These are phyloP conservation scores for Brachionus koreanus DNA, from an alignment of 1,140 invertebrate species.

Conservation along the genomic window DNA sequence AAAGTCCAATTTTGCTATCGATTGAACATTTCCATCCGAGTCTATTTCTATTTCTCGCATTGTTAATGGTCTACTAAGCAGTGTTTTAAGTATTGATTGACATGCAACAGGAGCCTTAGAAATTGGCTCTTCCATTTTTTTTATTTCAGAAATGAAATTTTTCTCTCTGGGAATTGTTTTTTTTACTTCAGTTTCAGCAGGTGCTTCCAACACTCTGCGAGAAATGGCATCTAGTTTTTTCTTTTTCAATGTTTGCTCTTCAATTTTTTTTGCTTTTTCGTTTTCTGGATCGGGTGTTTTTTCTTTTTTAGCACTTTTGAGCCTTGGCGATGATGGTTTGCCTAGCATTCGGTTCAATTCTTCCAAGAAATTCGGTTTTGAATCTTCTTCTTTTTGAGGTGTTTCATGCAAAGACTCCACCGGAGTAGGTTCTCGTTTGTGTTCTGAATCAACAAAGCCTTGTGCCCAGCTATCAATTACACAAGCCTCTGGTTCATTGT, in stretches of 20 bases:
- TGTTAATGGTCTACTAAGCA: conserved; percentile 12
- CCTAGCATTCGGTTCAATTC: conserved; percentile 30
- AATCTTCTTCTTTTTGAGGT: neutral
- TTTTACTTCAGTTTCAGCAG: neutral
- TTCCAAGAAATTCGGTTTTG: neutral
- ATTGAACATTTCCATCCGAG: conserved; percentile 22
- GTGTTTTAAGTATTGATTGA: conserved; percentile 20
- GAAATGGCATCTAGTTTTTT: conserved; percentile 9
- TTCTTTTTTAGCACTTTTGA: conserved; percentile 1
- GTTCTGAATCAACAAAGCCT: conserved; percentile 50
- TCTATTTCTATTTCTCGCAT: conserved; percentile 37
- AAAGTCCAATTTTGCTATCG: conserved; percentile 10
- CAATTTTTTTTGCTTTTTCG: neutral
- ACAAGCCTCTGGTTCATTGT: conserved; percentile 56
- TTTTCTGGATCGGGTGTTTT: neutral
- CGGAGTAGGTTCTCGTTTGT: neutral
- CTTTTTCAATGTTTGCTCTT: conserved; percentile 7
- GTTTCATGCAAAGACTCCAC: neutral
- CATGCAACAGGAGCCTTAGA: conserved; percentile 34
- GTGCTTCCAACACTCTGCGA: neutral
- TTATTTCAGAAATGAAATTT: conserved; percentile 20
- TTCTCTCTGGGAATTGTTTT: conserved; percentile 12
- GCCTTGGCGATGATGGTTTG: neutral
- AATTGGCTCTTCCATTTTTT: conserved; percentile 39
- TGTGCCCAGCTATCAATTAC: conserved; percentile 58